Percentiles rank a stretch among this genome's conserved stretches.
Conservation (phyloP, 53 echinoderm and acorn worm species). For the Luidia sarsii region DNA sequence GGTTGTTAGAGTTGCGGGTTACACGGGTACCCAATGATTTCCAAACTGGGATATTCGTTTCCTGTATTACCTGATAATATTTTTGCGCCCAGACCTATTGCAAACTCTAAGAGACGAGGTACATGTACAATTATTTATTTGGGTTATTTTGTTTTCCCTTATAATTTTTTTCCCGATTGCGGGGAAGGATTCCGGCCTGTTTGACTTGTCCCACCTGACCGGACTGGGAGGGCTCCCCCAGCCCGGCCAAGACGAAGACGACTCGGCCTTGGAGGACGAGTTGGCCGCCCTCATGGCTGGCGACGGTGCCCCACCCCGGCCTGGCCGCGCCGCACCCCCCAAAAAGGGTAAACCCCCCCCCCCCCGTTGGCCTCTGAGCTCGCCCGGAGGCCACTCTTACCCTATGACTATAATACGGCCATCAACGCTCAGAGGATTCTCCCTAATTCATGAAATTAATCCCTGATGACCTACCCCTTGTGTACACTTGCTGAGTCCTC, state of each 20-base stretch:
- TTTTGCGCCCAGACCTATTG: background rate
- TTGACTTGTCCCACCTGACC: conserved; percentile 42
- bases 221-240: conserved; percentile 17
- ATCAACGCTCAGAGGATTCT: too few relatives aligned
- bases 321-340: background rate
- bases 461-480: too few relatives aligned
- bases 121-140: background rate
- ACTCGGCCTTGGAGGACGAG: conserved; percentile 85
- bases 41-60: background rate
- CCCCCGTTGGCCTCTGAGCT: too few relatives aligned
- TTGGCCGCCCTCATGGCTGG: conserved; percentile 78
- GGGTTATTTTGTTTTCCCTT: background rate
- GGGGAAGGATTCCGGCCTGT: conserved; percentile 18
- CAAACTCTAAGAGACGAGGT: background rate
- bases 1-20: background rate
- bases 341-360: conserved; percentile 16
- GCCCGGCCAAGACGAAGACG: conserved; percentile 57
- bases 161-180: background rate
- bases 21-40: too few relatives aligned
- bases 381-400: too few relatives aligned
- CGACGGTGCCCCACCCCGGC: conserved; percentile 42
- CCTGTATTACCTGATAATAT: background rate
- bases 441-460: too few relatives aligned
- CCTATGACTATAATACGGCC: too few relatives aligned
- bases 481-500: too few relatives aligned